Conservation (phyloP, 2,113 vertebrate species). For the Dicerorhinus sumatrensis region DNA sequence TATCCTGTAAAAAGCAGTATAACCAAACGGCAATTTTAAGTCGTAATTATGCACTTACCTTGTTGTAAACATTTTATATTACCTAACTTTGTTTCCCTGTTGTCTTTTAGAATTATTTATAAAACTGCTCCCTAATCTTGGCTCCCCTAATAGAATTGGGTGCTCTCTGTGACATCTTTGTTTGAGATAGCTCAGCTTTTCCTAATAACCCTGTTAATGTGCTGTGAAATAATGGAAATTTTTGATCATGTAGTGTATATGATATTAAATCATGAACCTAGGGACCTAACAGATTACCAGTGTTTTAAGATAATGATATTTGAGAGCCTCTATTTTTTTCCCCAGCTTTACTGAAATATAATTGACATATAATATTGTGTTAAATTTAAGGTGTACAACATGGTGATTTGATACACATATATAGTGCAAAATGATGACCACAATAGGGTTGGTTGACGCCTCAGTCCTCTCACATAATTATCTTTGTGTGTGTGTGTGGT, state of each 20-base stretch:
- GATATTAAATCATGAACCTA: background rate
- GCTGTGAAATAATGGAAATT: background rate
- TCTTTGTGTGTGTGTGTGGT: background rate
- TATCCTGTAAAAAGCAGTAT: background rate
- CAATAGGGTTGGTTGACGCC: background rate
- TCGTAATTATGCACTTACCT: background rate
- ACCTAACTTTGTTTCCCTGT: background rate
- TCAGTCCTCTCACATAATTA: background rate
- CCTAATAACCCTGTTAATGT: background rate
- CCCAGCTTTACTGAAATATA: background rate
- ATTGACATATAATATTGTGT: background rate
- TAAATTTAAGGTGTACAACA: background rate
- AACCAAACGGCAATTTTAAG: background rate
- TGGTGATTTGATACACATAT: background rate
- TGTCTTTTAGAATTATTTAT: background rate
- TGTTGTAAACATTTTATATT: background rate
- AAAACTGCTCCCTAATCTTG: background rate
- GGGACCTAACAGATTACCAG: background rate
- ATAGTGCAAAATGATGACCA: background rate
- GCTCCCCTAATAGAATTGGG: background rate
- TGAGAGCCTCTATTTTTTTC: background rate
- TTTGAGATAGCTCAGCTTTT: background rate
- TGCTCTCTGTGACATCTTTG: background rate
- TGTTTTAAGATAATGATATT: background rate
- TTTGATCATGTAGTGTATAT: background rate